Conservation (phyloP, 2,113 vertebrate species). For the Ammodytes dubius region DNA sequence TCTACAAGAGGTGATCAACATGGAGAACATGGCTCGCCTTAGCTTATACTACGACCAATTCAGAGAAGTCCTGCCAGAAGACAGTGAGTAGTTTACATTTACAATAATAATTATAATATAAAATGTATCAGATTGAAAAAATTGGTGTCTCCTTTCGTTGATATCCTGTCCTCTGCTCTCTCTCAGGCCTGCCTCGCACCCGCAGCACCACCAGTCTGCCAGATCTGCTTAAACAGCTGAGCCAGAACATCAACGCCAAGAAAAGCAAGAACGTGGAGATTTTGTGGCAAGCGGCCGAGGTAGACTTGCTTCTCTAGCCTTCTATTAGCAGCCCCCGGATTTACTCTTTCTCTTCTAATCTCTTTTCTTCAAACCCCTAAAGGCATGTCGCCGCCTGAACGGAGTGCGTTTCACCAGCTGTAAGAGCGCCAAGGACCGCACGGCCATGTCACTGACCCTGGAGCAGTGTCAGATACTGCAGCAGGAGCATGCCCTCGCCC, state of each 20-base stretch:
- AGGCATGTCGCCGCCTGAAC: constrained; percentile 95
- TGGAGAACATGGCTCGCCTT: constrained; percentile 92
- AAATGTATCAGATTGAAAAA: background rate
- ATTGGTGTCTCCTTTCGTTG: background rate
- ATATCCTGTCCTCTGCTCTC: background rate
- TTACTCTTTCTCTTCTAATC: background rate
- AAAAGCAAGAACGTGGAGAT: constrained; percentile 99
- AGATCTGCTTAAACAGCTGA: constrained; percentile 93
- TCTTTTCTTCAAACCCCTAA: constrained; percentile 6
- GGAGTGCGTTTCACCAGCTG: constrained; percentile 98
- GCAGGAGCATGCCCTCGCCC: constrained; percentile 96
- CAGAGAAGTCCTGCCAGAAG: constrained; percentile 97
- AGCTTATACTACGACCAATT: constrained; percentile 98
- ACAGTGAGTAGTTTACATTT: constrained; percentile 92
- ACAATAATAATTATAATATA: background rate
- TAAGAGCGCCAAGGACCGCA: constrained; percentile 99
- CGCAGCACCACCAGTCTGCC: constrained; percentile 93
- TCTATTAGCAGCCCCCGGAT: background rate
- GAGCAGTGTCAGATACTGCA: constrained; percentile 97
- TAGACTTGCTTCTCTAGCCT: constrained; percentile 61
- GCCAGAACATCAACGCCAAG: constrained; percentile 93
- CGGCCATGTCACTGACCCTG: constrained; percentile 98
- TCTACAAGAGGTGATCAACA: constrained; percentile 95
- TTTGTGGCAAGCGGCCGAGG: constrained; percentile 99
- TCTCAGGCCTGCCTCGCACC: constrained; percentile 93